Percentiles rank a stretch among this genome's conserved stretches.
Conservation (phyloP, 2,888 invertebrate species). For the Pharmacophagus antenor region DNA sequence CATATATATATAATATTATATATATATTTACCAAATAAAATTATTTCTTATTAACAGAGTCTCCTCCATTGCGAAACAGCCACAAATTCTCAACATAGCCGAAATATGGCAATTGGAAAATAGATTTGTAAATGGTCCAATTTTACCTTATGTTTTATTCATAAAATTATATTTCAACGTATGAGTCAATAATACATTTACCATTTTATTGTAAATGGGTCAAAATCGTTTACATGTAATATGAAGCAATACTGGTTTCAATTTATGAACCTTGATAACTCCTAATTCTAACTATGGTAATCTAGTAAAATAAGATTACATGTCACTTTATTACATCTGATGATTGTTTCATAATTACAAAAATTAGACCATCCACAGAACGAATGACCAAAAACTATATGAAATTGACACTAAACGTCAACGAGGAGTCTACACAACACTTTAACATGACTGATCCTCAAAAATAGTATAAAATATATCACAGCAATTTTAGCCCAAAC, state of each 20-base stretch:
- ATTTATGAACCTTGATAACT: background rate
- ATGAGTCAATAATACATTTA: background rate
- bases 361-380: conserved; percentile 61
- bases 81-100: conserved; percentile 65
- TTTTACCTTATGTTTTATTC: conserved; percentile 39
- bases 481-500: conserved; percentile 76
- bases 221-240: too few species aligned
- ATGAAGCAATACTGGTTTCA: background rate
- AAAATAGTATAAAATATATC: conserved; percentile 75
- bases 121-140: conserved; percentile 55
- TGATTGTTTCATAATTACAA: conserved; percentile 26
- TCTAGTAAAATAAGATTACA: background rate
- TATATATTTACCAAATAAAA: conserved; percentile 70
- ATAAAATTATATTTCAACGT: background rate
- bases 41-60: conserved; percentile 71
- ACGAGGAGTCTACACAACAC: conserved; percentile 48
- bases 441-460: conserved; percentile 56
- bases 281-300: background rate
- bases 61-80: conserved; percentile 65
- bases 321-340: background rate
- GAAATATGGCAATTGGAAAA: conserved; percentile 56
- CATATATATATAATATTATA: conserved; percentile 65
- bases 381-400: conserved; percentile 45
- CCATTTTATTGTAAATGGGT: background rate
- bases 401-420: conserved; percentile 52